Evolutionary conservation across 2,113 vertebrate genomes (phyloP), one percentile per base, ranked within the genome.

Genomic region (Orcinus orca): DNA sequence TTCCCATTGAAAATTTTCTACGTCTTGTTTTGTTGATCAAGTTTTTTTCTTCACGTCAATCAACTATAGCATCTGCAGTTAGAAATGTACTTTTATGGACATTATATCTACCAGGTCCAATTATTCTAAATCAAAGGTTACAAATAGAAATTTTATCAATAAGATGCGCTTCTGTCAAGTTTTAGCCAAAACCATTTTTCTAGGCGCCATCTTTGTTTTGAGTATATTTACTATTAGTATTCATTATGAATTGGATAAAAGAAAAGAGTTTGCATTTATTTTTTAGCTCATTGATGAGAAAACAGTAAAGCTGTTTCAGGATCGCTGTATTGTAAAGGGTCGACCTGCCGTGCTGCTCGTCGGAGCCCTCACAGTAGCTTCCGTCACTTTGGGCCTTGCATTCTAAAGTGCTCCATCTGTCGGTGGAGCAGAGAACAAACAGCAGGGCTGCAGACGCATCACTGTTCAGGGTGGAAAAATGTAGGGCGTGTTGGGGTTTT

Each of bases 61-160:
- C 36, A 88, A 8, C 53, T n/a, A 44, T 20, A 14, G 47, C 58
- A 17, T 44, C 70, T 90, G 67, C 53, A 58, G 4, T 36, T 87
- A 83, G 79, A 89, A 79, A 55, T 84, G 65, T 74, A 12, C 41
- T 83, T 67, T 85, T 67, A 17, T 31, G 31, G 9, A 33, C 94
- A 74, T 63, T 33, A 5, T 23, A 47, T 58, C 70, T 86, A 53
- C 50, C 6, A 58, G 44, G 25, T 87, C 50, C 47, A 74, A n/a
- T 74, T 93, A 67, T 67, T 95, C 63, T 74, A 91, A 50, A 18
- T 92, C 53, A 62, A 70, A 96, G 36, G 63, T 95, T 50, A 26
- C 31, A 91, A 88, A 68, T 21, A 91, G n/a, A 63, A 85, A 58
- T 89, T 63, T 55, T 47, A 65, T 53, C 76, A 38, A 33, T 63